Evolutionary conservation across 2,113 vertebrate genomes (phyloP).

Genomic region (Nothoprocta pentlandii): DNA sequence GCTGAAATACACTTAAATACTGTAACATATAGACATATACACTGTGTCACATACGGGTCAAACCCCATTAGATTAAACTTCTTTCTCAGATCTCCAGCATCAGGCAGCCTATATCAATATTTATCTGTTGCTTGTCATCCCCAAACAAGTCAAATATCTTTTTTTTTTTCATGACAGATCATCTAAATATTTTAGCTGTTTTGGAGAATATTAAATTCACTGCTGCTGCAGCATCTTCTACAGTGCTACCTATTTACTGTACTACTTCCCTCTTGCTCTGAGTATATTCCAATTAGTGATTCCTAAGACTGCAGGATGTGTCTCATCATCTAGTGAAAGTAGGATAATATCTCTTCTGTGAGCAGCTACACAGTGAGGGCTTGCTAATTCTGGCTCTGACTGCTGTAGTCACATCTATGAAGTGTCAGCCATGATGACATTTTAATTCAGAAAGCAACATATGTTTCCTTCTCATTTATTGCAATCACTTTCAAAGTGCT

Average conservation of each 20-base stretch:
- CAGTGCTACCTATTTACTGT: slow-evolving; percentile 38
- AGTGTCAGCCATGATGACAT: slow-evolving; percentile 66
- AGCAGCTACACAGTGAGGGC: slow-evolving; percentile 53
- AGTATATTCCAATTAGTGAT: slow-evolving; percentile 63
- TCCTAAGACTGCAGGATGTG: slow-evolving; percentile 57
- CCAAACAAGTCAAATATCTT: background rate
- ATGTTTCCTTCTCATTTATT: slow-evolving; percentile 58
- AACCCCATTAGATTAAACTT: background rate
- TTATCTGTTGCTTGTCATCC: background rate
- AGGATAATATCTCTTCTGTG: slow-evolving; percentile 58
- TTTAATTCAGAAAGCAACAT: slow-evolving; percentile 71
- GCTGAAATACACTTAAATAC: background rate
- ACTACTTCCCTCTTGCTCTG: slow-evolving; percentile 52
- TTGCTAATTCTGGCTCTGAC: slow-evolving; percentile 64
- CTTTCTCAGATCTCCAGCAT: background rate
- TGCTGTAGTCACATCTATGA: slow-evolving; percentile 59
- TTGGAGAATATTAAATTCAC: background rate
- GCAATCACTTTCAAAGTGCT: slow-evolving; percentile 56
- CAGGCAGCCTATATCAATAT: background rate
- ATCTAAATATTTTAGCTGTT: background rate
- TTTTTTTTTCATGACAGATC: background rate
- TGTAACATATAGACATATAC: background rate
- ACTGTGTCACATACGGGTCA: background rate
- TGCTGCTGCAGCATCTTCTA: background rate
- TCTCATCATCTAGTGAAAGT: slow-evolving; percentile 64